These are phyloP conservation scores for Anthrax anthrax DNA, from an alignment of 2,888 invertebrate species.

Conservation along the genomic window DNA sequence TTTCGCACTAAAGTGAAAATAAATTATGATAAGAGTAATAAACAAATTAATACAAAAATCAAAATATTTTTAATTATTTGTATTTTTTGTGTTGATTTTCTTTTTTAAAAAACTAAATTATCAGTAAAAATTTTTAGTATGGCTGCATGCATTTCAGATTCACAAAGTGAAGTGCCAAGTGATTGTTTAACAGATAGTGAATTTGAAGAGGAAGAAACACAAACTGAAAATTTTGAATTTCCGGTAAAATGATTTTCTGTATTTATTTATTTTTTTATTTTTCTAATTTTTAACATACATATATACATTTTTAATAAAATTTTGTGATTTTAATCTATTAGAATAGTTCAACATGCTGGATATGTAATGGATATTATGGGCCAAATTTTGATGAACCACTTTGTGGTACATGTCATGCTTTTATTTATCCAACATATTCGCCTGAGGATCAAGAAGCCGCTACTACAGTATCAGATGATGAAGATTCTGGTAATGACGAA, in stretches of 20 bases:
- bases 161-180: constrained; percentile 6
- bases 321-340: constrained; percentile 11
- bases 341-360: constrained; percentile 45
- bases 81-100: too few species aligned
- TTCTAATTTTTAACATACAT: neutral
- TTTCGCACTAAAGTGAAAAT: too few species aligned
- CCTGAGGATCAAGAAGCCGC: constrained; percentile 24
- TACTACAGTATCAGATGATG: constrained; percentile 59
- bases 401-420: constrained; percentile 82
- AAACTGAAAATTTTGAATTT: constrained; percentile 16
- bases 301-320: neutral
- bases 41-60: too few species aligned
- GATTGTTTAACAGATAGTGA: constrained; percentile 11
- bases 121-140: constrained; percentile 1
- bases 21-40: too few species aligned
- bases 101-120: neutral
- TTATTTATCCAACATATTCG: constrained; percentile 63
- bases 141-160: constrained; percentile 10
- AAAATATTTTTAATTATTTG: too few species aligned
- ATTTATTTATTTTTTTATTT: neutral
- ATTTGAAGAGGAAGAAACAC: constrained; percentile 17
- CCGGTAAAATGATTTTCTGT: constrained; percentile 12
- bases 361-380: constrained; percentile 86
- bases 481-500: constrained; percentile 91
- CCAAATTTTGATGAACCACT: constrained; percentile 82